A percentile compares a stretch with the other conserved stretches of the same genome.
Evolutionary conservation across 2,888 invertebrate genomes (phyloP).

Genomic region (Scaptomyza reducta): DNA sequence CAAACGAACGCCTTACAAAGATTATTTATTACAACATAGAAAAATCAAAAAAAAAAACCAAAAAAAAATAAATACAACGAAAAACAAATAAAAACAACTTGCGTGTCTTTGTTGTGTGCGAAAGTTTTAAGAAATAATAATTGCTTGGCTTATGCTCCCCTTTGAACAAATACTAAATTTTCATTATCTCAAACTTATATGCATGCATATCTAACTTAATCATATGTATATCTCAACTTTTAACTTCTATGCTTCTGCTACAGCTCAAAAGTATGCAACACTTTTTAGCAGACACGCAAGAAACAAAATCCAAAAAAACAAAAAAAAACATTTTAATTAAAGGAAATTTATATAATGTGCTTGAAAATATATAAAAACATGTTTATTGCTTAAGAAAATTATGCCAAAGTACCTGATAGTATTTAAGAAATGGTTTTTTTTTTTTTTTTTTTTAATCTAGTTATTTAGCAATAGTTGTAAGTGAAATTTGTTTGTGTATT

Average conservation of each 20-base stretch:
- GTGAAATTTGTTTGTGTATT: constrained; percentile 17
- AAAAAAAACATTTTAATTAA: constrained; percentile 9
- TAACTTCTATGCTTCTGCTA: constrained; percentile 2
- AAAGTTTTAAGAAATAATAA: neutral
- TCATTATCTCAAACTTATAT: neutral
- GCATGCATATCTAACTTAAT: constrained; percentile 23
- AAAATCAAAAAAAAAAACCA: constrained; percentile 5
- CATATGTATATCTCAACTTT: constrained; percentile 5
- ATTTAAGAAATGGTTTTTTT: constrained; percentile 59
- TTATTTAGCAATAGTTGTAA: constrained; percentile 15
- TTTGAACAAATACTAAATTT: neutral
- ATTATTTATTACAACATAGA: constrained; percentile 49
- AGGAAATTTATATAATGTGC: constrained; percentile 28
- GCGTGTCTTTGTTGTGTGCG: constrained; percentile 45
- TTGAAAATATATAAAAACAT: constrained; percentile 6
- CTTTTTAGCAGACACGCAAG: constrained; percentile 6
- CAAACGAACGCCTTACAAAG: constrained; percentile 61
- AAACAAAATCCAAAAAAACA: constrained; percentile 14
- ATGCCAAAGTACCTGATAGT: constrained; percentile 83
- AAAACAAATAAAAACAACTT: constrained; percentile 7
- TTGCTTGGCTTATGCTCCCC: constrained; percentile 21
- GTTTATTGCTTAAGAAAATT: constrained; percentile 57
- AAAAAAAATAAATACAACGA: neutral
- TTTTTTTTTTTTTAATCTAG: constrained; percentile 32
- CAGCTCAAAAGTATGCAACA: constrained; percentile 29